These are phyloP conservation scores for Microcebus ravelobensis DNA, from an alignment of 2,113 vertebrate genomes.

Conservation along the genomic window DNA sequence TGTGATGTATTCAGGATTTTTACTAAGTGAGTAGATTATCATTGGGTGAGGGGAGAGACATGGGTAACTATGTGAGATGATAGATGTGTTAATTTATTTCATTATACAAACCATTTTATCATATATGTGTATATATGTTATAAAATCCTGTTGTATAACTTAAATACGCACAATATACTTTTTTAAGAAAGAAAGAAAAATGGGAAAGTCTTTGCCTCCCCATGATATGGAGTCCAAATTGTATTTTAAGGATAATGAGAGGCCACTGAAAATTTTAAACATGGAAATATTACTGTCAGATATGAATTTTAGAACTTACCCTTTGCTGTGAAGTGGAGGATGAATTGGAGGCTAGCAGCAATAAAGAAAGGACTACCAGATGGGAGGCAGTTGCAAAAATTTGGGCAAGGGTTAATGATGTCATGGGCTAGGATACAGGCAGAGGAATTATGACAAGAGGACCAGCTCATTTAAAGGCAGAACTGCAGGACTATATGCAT, in stretches of 20 bases:
- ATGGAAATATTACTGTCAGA: neutral
- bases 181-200: neutral
- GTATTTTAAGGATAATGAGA: neutral
- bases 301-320: neutral
- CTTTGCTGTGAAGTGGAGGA: neutral
- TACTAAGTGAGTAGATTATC: neutral
- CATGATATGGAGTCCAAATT: neutral
- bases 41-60: no score
- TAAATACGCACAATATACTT: neutral
- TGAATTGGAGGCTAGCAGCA: neutral
- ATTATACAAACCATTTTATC: neutral
- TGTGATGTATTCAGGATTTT: neutral
- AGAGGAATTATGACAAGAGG: neutral
- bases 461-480: neutral
- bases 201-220: neutral
- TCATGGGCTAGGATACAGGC: neutral
- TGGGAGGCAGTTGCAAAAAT: neutral
- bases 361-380: neutral
- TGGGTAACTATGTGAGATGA: neutral
- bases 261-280: neutral
- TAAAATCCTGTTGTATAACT: neutral
- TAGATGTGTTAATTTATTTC: neutral
- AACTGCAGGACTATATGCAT: neutral
- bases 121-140: neutral
- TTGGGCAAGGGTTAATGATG: neutral